A percentile compares a stretch with the other conserved stretches of the same genome.
phyloP scores from a whole-genome alignment of 2,113 vertebrate species.

The Seriola dumerili region DNA sequence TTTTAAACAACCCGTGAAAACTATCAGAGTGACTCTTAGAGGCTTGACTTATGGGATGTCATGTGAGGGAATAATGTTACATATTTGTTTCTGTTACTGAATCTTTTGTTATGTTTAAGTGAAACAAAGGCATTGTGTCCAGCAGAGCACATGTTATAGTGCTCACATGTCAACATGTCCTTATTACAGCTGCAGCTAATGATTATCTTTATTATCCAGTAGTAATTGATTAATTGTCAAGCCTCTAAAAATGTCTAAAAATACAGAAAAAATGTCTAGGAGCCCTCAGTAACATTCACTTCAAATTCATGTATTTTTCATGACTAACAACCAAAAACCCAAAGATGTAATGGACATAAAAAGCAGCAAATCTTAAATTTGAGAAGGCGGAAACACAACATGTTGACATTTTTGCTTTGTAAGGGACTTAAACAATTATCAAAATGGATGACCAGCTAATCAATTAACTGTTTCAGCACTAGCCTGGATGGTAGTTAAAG shows the following conservation, averaged over 20 bases:
- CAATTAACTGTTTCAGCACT: no score
- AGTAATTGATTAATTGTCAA: not conserved
- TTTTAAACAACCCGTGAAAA: constrained; percentile 23
- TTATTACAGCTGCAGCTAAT: not conserved
- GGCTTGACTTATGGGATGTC: not conserved
- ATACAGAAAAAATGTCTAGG: not conserved
- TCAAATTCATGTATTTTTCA: not conserved
- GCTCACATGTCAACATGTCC: not conserved
- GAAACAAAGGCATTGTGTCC: not conserved
- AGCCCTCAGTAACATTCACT: no score
- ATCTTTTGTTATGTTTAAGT: not conserved
- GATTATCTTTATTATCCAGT: not conserved
- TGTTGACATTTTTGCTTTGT: no score
- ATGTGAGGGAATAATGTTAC: not conserved
- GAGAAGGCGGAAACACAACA: no score
- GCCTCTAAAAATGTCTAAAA: no score
- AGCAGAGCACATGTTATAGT: no score
- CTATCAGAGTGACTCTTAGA: not conserved
- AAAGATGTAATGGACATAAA: not conserved
- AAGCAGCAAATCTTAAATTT: no score
- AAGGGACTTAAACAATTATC: no score
- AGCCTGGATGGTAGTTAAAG: not conserved
- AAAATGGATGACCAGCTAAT: no score
- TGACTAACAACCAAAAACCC: no score
- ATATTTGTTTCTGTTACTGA: not conserved